Conservation (phyloP, 1,140 invertebrate species). For the Drosophila aff. region DNA sequence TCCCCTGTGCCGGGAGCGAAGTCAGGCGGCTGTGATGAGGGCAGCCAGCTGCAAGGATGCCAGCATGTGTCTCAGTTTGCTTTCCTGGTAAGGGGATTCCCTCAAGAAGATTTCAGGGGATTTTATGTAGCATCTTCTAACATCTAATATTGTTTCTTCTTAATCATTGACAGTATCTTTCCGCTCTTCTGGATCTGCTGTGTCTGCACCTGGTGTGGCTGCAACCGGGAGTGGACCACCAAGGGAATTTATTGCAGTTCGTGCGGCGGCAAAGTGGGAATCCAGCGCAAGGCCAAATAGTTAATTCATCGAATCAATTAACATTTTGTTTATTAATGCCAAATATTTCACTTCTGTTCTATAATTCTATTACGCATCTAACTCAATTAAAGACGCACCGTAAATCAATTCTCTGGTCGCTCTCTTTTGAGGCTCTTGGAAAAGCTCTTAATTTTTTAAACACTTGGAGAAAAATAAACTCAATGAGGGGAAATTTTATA, state of each 20-base stretch:
- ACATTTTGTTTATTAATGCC: slow-evolving; percentile 58
- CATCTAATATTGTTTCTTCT: neutral
- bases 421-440: slow-evolving; percentile 11
- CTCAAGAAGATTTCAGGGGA: no score
- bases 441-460: neutral
- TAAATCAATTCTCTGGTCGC: slow-evolving; percentile 21
- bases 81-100: slow-evolving; percentile 66
- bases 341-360: slow-evolving; percentile 39
- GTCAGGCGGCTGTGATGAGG: slow-evolving; percentile 79
- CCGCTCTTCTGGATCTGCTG: slow-evolving; percentile 82
- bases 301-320: slow-evolving; percentile 50
- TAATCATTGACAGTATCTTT: slow-evolving; percentile 53
- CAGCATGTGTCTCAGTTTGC: slow-evolving; percentile 68
- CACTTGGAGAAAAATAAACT: neutral
- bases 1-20: slow-evolving; percentile 69
- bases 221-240: slow-evolving; percentile 81
- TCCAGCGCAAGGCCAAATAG: slow-evolving; percentile 72
- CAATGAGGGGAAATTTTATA: neutral
- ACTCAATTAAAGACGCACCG: slow-evolving; percentile 68
- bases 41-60: slow-evolving; percentile 73
- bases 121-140: no score
- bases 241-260: slow-evolving; percentile 77
- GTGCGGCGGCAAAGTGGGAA: slow-evolving; percentile 79
- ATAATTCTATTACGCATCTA: slow-evolving; percentile 77
- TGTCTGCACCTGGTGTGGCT: slow-evolving; percentile 78